A percentile compares a stretch with the other conserved stretches of the same genome.
phyloP scores from a whole-genome alignment of 35 echinoderm and acorn worm genomes.

The Apostichopus californicus region DNA sequence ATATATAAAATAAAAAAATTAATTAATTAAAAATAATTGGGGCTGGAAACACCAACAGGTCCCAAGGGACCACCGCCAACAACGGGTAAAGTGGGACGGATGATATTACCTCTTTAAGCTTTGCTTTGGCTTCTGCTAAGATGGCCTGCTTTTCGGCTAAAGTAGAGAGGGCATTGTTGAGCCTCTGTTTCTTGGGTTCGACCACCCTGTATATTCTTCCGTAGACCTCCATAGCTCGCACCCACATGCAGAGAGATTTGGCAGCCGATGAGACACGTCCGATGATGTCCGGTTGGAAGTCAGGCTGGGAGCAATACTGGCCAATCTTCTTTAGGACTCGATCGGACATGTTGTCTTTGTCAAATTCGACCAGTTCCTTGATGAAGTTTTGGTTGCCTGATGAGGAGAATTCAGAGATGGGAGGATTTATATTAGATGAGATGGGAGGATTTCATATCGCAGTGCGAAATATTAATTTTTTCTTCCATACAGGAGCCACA shows the following conservation, averaged over 20 bases:
- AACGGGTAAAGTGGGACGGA: not conserved
- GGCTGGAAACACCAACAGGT: too few species aligned
- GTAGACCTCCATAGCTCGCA: constrained; percentile 97
- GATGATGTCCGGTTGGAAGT: constrained; percentile 94
- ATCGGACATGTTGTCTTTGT: constrained; percentile 98
- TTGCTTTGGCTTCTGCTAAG: constrained; percentile 95
- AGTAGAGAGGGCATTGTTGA: constrained; percentile 88
- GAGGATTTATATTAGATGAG: too few species aligned
- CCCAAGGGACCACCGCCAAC: too few species aligned
- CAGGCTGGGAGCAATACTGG: constrained; percentile 93
- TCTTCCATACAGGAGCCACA: too few species aligned
- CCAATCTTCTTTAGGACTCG: constrained; percentile 95
- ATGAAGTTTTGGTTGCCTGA: constrained; percentile 97
- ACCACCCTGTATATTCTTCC: constrained; percentile 96
- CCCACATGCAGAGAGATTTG: constrained; percentile 96
- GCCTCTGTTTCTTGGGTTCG: constrained; percentile 92
- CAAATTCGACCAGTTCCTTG: constrained; percentile 97
- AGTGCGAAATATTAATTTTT: too few species aligned
- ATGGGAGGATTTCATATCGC: too few species aligned
- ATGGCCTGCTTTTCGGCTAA: constrained; percentile 92
- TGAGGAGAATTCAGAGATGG: not conserved
- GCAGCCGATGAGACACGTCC: constrained; percentile 91
- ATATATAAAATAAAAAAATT: too few species aligned
- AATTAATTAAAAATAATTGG: too few species aligned
- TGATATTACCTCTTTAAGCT: constrained; percentile 92